phyloP scores from a whole-genome alignment of 1,140 invertebrate genomes.

The Oncopeltus fasciatus region DNA sequence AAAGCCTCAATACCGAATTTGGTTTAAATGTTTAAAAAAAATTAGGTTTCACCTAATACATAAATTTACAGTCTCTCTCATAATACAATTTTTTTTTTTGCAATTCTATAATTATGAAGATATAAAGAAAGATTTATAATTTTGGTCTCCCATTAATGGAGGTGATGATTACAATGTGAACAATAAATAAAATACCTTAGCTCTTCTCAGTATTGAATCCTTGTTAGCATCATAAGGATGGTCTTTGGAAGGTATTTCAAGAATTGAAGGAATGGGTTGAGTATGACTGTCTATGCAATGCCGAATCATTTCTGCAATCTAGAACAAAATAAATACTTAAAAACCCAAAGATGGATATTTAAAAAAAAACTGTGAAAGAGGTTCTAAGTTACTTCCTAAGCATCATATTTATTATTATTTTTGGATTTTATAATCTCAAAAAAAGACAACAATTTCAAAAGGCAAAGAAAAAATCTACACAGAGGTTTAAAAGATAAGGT shows the following conservation, averaged over 20 bases:
- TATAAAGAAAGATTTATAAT: no score
- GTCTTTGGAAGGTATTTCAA: conserved; percentile 99
- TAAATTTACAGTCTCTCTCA: no score
- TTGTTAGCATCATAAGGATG: conserved; percentile 97
- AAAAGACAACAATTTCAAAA: no score
- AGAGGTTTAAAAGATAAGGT: no score
- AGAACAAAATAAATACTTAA: not conserved
- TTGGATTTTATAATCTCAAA: no score
- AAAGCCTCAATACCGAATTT: no score
- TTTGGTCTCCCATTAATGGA: no score
- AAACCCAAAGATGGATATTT: not conserved
- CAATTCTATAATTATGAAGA: no score
- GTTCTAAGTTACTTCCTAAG: not conserved
- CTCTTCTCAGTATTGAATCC: conserved; percentile 89
- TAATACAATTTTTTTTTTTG: no score
- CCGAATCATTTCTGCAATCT: conserved; percentile 93
- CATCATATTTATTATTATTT: not conserved
- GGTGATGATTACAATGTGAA: not conserved
- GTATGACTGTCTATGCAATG: conserved; percentile 91
- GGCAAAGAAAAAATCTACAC: no score
- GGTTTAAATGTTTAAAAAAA: no score
- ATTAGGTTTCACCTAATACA: no score
- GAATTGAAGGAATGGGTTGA: conserved; percentile 81
- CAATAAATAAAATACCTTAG: conserved; percentile 48
- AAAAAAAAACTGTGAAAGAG: not conserved